A percentile compares a stretch with the other conserved stretches of the same genome.
Evolutionary conservation across 2,113 vertebrate genomes (phyloP).

Genomic region (Malurus melanocephalus): DNA sequence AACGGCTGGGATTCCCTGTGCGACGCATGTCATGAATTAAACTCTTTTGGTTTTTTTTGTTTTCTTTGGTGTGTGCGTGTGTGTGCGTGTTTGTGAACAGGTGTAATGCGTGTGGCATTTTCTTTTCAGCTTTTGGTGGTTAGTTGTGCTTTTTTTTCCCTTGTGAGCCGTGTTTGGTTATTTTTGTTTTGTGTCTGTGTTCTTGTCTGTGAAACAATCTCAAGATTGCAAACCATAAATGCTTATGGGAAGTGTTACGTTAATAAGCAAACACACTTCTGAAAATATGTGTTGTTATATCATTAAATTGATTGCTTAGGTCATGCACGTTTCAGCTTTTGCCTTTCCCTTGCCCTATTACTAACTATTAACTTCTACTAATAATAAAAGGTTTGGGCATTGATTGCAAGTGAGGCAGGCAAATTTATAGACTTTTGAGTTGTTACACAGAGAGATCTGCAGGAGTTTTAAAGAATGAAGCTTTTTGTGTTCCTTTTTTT

Average conservation of each 20-base stretch:
- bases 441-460: background rate
- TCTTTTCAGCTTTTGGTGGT: conserved; percentile 79
- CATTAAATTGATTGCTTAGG: conserved; percentile 39
- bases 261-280: conserved; percentile 11
- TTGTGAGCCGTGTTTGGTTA: conserved; percentile 73
- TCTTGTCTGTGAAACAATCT: conserved; percentile 79
- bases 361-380: background rate
- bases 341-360: conserved; percentile 58
- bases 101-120: conserved; percentile 74
- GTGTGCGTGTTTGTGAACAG: conserved; percentile 36
- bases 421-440: background rate
- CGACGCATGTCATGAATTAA: conserved; percentile 83
- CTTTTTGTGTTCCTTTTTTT: background rate
- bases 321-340: conserved; percentile 66
- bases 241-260: conserved; percentile 64
- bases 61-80: conserved; percentile 61
- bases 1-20: conserved; percentile 86
- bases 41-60: conserved; percentile 58
- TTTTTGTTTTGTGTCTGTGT: conserved; percentile 77
- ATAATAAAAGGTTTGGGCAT: background rate
- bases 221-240: conserved; percentile 85
- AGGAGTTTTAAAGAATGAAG: background rate
- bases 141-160: conserved; percentile 55
- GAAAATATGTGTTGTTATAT: conserved; percentile 28
- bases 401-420: background rate